Percentiles rank a stretch among this genome's conserved stretches.
Evolutionary conservation across 2,888 invertebrate species (phyloP).

Genomic region (Zele albiditarsus): DNA sequence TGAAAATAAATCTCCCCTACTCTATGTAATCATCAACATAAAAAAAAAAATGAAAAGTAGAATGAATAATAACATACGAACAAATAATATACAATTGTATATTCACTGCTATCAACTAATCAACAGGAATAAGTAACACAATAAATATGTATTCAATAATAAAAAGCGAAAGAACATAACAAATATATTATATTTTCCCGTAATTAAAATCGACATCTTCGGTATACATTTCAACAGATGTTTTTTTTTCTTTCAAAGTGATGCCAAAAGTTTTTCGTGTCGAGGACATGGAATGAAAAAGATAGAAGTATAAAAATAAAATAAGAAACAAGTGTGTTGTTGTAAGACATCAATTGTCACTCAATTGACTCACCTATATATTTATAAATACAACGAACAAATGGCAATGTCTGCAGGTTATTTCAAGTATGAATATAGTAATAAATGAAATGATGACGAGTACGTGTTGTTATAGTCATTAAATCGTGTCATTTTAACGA

Average conservation of each 20-base stretch:
- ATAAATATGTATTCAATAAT: not conserved
- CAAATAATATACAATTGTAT: not conserved
- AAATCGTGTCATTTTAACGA: conserved; percentile 25
- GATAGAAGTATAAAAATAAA: not conserved
- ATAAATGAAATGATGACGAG: conserved; percentile 22
- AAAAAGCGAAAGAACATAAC: not conserved
- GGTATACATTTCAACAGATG: not conserved
- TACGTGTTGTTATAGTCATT: conserved; percentile 16
- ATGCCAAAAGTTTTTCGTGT: conserved; percentile 17
- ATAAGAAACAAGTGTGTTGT: not conserved
- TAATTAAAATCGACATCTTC: not conserved
- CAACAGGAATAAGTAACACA: not conserved
- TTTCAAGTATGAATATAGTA: conserved; percentile 28
- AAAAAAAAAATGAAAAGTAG: conserved; percentile 8
- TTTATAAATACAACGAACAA: not conserved
- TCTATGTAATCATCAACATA: not conserved
- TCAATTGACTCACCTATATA: conserved; percentile 25
- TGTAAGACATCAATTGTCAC: conserved; percentile 14
- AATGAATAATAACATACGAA: not conserved
- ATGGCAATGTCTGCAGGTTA: not conserved
- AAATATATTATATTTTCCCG: not conserved
- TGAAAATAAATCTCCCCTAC: conserved; percentile 31
- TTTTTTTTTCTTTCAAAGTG: not conserved
- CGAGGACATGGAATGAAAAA: conserved; percentile 10
- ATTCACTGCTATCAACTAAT: not conserved